phyloP scores from a whole-genome alignment of 2,113 vertebrate genomes.

The Urocynchramus pylzowi region DNA sequence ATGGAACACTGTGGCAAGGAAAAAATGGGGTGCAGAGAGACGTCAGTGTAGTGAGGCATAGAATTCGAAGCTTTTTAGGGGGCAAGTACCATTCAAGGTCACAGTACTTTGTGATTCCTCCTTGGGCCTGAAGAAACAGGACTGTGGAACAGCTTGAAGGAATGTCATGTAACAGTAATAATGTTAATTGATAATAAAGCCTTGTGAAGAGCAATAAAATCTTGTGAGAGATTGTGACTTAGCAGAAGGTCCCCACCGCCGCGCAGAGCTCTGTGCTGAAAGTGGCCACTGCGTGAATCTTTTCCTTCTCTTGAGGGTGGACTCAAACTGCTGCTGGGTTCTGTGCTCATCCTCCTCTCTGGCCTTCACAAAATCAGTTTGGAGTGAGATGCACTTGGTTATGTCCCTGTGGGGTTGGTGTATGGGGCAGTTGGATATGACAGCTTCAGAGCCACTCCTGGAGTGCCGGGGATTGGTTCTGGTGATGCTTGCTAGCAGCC shows the following conservation, averaged over 20 bases:
- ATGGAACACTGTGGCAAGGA: background rate
- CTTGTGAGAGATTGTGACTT: rapidly evolving
- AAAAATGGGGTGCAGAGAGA: background rate
- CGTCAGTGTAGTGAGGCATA: background rate
- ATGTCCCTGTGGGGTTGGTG: background rate
- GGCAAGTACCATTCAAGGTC: rapidly evolving
- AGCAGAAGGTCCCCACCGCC: background rate
- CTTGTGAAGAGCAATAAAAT: background rate
- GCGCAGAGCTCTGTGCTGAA: rapidly evolving
- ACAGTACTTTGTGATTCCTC: background rate
- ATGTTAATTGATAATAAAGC: background rate
- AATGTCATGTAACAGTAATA: background rate
- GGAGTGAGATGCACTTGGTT: background rate
- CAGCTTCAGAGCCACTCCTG: background rate
- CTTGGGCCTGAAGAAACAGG: background rate
- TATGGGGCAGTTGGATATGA: rapidly evolving
- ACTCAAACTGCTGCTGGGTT: background rate
- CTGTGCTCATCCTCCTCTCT: background rate
- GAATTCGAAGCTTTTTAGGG: background rate
- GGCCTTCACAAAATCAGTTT: background rate
- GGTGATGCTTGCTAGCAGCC: background rate
- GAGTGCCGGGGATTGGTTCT: background rate
- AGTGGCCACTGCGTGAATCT: background rate
- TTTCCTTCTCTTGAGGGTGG: background rate
- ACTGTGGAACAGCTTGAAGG: background rate